Conservation (phyloP, 1,140 invertebrate species). For the Phortica variegata region DNA sequence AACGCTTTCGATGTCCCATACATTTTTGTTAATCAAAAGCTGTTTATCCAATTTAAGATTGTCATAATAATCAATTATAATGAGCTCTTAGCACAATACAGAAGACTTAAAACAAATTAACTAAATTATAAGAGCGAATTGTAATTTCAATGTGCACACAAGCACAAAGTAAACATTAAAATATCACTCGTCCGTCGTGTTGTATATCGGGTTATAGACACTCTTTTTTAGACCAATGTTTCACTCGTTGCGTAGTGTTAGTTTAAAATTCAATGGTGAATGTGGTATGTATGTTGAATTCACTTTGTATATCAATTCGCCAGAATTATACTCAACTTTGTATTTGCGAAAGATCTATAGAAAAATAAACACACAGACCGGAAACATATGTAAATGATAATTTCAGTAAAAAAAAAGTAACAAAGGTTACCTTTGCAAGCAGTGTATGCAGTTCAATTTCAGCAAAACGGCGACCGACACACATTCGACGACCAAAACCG, state of each 20-base stretch:
- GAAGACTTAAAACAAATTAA: too few relatives aligned
- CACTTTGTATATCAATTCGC: conserved; percentile 68
- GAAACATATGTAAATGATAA: conserved; percentile 1
- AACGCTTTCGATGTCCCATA: too few relatives aligned
- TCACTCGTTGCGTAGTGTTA: conserved; percentile 54
- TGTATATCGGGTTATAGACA: not conserved
- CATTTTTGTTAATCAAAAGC: too few relatives aligned
- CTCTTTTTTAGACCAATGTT: too few relatives aligned
- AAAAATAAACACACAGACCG: conserved; percentile 19
- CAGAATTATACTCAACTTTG: conserved; percentile 65
- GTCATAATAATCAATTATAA: too few relatives aligned
- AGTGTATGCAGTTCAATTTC: conserved; percentile 77
- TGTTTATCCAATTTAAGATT: too few relatives aligned
- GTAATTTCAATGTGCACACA: too few relatives aligned
- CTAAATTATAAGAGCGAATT: too few relatives aligned
- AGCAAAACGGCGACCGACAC: conserved; percentile 77
- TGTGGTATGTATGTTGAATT: conserved; percentile 71
- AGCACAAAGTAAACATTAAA: too few relatives aligned
- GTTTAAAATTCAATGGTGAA: conserved; percentile 67
- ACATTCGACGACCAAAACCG: conserved; percentile 80
- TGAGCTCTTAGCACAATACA: too few relatives aligned
- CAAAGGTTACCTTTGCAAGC: conserved; percentile 59
- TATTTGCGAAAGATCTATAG: conserved; percentile 69
- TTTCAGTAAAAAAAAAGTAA: not conserved
- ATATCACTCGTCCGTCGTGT: conserved; percentile 43